Evolutionary conservation across 2,888 invertebrate species (phyloP).

Genomic region (Caenorhabditis afra): DNA sequence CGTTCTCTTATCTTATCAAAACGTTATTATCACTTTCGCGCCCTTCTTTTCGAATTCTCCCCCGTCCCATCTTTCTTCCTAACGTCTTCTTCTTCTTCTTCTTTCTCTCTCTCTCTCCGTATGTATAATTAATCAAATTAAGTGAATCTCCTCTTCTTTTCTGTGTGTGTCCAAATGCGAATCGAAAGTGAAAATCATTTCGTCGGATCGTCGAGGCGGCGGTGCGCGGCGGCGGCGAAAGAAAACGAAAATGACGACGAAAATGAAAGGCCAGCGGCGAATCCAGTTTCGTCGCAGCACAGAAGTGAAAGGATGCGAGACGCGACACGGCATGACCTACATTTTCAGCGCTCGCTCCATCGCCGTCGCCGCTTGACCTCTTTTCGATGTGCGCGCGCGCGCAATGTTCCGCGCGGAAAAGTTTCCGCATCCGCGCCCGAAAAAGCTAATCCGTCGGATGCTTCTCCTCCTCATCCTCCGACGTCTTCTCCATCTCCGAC

Average conservation of each 20-base stretch:
- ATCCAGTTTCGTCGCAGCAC: constrained; percentile 11
- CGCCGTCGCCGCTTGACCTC: constrained; percentile 17
- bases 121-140: constrained; percentile 25
- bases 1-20: no score
- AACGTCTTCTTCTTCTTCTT: no score
- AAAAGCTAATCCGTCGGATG: neutral
- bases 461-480: neutral
- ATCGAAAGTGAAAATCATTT: constrained; percentile 18
- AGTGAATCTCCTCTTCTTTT: constrained; percentile 3
- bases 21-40: neutral
- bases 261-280: neutral
- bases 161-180: constrained; percentile 2
- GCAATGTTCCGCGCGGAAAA: constrained; percentile 18
- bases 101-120: neutral
- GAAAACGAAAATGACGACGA: neutral
- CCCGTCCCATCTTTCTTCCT: neutral
- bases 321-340: constrained; percentile 11
- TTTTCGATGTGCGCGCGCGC: no score
- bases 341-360: neutral
- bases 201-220: neutral
- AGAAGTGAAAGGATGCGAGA: neutral
- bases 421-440: constrained; percentile 8
- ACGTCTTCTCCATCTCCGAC: no score
- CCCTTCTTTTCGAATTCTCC: no score
- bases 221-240: neutral